These are phyloP conservation scores for Cydia strobilella DNA, from an alignment of 1,140 invertebrate species.

Conservation along the genomic window DNA sequence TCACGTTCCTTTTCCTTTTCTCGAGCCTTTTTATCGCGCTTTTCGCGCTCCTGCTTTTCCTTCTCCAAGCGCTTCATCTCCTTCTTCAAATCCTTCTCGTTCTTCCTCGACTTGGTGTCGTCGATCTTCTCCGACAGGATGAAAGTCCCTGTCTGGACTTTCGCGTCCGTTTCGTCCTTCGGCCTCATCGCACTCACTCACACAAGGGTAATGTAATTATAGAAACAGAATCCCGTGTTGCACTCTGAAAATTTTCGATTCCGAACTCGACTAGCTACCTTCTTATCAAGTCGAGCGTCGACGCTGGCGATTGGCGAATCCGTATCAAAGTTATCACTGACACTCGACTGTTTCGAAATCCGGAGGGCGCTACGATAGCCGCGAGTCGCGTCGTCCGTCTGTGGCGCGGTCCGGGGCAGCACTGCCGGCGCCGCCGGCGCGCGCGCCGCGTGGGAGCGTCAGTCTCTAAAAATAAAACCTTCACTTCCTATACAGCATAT, in stretches of 20 bases:
- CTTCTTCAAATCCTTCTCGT: slow-evolving; percentile 79
- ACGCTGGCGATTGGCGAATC: slow-evolving; percentile 59
- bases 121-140: slow-evolving; percentile 80
- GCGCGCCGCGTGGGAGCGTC: slow-evolving; percentile 51
- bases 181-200: slow-evolving; percentile 70
- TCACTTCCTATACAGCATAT: slow-evolving; percentile 68
- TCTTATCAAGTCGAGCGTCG: slow-evolving; percentile 52
- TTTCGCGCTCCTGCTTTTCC: slow-evolving; percentile 76
- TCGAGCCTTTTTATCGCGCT: slow-evolving; percentile 77
- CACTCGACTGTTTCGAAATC: slow-evolving; percentile 58
- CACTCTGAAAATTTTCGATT: slow-evolving; percentile 64
- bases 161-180: slow-evolving; percentile 72
- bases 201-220: slow-evolving; percentile 58
- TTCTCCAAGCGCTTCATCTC: slow-evolving; percentile 78
- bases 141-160: slow-evolving; percentile 74
- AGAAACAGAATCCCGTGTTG: slow-evolving; percentile 58
- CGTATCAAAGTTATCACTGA: slow-evolving; percentile 66
- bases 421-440: slow-evolving; percentile 47
- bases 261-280: slow-evolving; percentile 54
- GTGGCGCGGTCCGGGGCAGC: slow-evolving; percentile 48
- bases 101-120: slow-evolving; percentile 76
- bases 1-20: slow-evolving; percentile 78
- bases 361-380: slow-evolving; percentile 43
- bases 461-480: slow-evolving; percentile 72
- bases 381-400: slow-evolving; percentile 44